Percentiles rank a stretch among this genome's conserved stretches.
Conservation (phyloP, 2,113 vertebrate genomes). For the Calidris pygmaea region DNA sequence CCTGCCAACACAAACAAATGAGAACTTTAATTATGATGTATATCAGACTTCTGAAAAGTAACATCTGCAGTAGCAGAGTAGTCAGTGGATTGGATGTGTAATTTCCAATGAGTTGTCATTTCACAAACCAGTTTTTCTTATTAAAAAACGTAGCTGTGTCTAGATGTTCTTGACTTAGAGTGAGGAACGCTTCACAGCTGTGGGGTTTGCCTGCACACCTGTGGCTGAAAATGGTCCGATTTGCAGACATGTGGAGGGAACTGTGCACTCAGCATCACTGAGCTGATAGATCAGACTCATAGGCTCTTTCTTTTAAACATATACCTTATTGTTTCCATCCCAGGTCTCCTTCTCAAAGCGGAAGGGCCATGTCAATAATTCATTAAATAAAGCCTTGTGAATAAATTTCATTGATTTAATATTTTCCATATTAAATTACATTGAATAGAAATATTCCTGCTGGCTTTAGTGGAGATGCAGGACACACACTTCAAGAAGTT, state of each 20-base stretch:
- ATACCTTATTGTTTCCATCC: neutral
- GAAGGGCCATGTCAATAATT: neutral
- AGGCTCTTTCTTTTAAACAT: neutral
- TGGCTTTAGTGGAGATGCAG: neutral
- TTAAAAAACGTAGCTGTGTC: neutral
- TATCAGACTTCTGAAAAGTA: neutral
- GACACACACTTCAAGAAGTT: neutral
- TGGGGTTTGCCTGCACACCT: neutral
- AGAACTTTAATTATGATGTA: neutral
- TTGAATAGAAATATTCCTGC: neutral
- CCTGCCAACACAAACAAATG: slow-evolving; percentile 5
- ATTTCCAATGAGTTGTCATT: neutral
- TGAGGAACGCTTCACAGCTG: neutral
- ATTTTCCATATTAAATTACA: neutral
- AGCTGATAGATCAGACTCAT: neutral
- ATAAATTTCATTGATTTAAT: neutral
- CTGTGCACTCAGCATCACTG: neutral
- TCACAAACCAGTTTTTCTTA: neutral
- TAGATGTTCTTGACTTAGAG: neutral
- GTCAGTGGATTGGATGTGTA: neutral
- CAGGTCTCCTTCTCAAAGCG: neutral
- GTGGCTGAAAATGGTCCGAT: neutral
- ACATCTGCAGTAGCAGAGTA: neutral
- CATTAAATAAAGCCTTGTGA: neutral
- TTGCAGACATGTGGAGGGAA: neutral